Base-by-base conservation (phyloP, 2,888 invertebrate genomes). In the Caenorhabditis sp. region DNA sequence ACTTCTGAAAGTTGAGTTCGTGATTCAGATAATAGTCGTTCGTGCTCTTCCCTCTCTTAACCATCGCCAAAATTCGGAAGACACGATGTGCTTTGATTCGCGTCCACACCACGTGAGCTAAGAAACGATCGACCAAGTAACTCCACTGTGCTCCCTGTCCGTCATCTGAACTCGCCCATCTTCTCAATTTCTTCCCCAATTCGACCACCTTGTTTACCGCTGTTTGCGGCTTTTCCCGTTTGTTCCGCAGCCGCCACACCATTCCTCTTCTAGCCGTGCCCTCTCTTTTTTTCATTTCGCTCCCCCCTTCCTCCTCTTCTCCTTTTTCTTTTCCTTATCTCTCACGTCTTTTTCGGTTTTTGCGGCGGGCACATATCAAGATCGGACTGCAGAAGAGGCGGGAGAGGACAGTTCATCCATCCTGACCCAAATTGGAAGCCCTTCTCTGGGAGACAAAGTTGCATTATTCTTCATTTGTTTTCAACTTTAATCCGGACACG, bases 401-500 rank as follows among this genome's bases (percentile, higher is more conserved):
- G 17, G 39, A 32, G 39, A 58, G 8, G 41, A 43, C 7, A 43
- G 43, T 6, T 15, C 39, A 39, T 48, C 24, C 32, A 30, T 32
- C 24, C 26, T 66, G 66, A 68, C 68, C 68, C 68, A 68, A 50
- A 68, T 68, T 66, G 35, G 48, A n/a, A n/a, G n/a, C n/a, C n/a
- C n/a, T n/a, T n/a, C n/a, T n/a, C n/a, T 56, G 17, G 24, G 22
- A 13, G 32, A 24, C 32, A 37, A 66, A 24, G 39, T 15, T 35
- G n/a, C 24, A 32, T 30, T 5, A 43, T 30, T 56, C 58, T 68
- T 58, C 30, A 43, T 41, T 35, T 13, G 8, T 17, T 15, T 8
- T 55, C 26, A n/a, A 26, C 50, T 41, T 11, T 2, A 2, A 26
- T 46, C 3, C 8, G n/a, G 9, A 22, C 26, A 24, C 24, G 30